These are phyloP conservation scores for Drosophila pseudoananassae DNA, from an alignment of 1,140 invertebrate genomes.

Conservation along the genomic window DNA sequence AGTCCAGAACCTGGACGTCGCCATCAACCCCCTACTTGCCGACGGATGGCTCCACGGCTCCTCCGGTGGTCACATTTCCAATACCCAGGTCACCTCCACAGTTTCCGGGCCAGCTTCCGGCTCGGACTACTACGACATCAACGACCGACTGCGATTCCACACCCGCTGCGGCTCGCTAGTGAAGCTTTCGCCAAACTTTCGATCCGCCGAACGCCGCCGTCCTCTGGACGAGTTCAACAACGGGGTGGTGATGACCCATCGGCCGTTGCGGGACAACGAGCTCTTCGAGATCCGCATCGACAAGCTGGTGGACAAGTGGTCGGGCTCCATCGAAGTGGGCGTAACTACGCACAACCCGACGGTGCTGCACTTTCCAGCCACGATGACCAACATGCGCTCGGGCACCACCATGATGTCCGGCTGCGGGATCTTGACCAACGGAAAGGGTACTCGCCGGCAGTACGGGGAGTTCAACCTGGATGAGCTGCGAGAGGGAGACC, in stretches of 20 bases:
- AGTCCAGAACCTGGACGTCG: constrained; percentile 80
- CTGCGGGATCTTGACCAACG: constrained; percentile 96
- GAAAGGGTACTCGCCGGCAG: constrained; percentile 95
- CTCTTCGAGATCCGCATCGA: constrained; percentile 97
- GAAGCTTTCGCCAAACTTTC: constrained; percentile 92
- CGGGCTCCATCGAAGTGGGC: constrained; percentile 96
- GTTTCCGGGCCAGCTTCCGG: constrained; percentile 8
- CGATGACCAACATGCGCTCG: constrained; percentile 98
- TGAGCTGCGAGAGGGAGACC: constrained; percentile 94
- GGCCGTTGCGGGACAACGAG: constrained; percentile 94
- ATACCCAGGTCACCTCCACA: not conserved
- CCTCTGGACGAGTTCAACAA: constrained; percentile 98
- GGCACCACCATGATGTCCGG: constrained; percentile 99
- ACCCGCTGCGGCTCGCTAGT: constrained; percentile 94
- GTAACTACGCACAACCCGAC: constrained; percentile 97
- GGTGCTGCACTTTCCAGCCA: constrained; percentile 95
- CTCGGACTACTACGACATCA: constrained; percentile 78
- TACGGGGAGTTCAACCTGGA: constrained; percentile 98
- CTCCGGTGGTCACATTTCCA: not conserved
- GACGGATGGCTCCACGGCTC: constrained; percentile 38
- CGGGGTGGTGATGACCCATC: constrained; percentile 95
- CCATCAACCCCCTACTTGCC: constrained; percentile 69
- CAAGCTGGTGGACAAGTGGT: constrained; percentile 95
- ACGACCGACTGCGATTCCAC: constrained; percentile 93
- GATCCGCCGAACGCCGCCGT: constrained; percentile 93